phyloP scores from a whole-genome alignment of 2,797 vertebrate genomes.

The Neostethus bicornis region DNA sequence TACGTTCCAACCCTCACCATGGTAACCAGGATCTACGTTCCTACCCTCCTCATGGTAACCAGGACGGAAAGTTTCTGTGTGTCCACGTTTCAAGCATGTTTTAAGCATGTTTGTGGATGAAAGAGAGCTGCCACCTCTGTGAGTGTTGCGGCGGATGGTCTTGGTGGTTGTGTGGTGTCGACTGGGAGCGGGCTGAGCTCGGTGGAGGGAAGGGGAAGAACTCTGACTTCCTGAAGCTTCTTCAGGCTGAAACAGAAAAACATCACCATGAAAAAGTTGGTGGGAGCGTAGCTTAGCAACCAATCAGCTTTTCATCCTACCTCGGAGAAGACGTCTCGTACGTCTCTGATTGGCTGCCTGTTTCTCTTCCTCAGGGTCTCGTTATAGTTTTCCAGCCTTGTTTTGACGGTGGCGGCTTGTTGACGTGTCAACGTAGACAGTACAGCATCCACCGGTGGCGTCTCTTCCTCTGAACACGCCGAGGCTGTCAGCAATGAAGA shows the following conservation, averaged over 20 bases:
- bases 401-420: slow-evolving; percentile 89
- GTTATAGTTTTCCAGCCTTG: slow-evolving; percentile 91
- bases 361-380: slow-evolving; percentile 90
- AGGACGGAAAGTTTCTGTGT: no score
- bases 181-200: slow-evolving; percentile 12
- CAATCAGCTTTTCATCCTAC: slow-evolving; percentile 17
- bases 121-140: slow-evolving; percentile 47
- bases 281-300: no score
- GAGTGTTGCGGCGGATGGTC: slow-evolving; percentile 57
- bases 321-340: slow-evolving; percentile 68
- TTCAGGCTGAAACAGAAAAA: slow-evolving; percentile 27
- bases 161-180: slow-evolving; percentile 58
- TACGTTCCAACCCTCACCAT: no score
- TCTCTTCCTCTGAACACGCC: slow-evolving; percentile 62
- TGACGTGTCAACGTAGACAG: slow-evolving; percentile 90
- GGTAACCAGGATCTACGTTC: no score
- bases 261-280: not conserved
- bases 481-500: slow-evolving; percentile 84
- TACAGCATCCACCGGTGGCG: slow-evolving; percentile 83
- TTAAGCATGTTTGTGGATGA: no score
- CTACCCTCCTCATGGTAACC: no score
- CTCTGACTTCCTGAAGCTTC: slow-evolving; percentile 39
- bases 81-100: no score
- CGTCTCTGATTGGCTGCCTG: slow-evolving; percentile 86
- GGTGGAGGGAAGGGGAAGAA: slow-evolving; percentile 5